These are phyloP conservation scores for Siderastrea siderea DNA, from an alignment of 92 coral and sea anemone genomes.

Conservation along the genomic window DNA sequence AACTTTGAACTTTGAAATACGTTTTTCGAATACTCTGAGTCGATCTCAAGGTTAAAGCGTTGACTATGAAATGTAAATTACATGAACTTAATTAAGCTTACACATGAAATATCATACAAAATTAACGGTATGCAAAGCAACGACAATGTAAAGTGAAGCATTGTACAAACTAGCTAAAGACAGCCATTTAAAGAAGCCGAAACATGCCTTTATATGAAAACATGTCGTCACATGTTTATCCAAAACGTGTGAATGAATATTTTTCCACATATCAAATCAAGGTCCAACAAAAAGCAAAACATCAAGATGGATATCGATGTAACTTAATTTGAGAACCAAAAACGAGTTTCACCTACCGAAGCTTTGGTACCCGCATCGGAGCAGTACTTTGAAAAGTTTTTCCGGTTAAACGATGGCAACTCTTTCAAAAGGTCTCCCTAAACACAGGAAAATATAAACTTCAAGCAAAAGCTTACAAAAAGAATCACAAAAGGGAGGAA, in stretches of 20 bases:
- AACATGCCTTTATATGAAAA: not conserved
- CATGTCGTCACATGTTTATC: not conserved
- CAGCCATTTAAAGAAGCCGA: not conserved
- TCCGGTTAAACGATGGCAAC: constrained; percentile 94
- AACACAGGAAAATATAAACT: not conserved
- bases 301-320: not conserved
- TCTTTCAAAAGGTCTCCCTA: constrained; percentile 98
- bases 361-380: constrained; percentile 87
- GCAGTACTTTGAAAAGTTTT: constrained; percentile 91
- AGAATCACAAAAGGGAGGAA: not conserved
- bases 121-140: not conserved
- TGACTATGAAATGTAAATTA: too few species aligned
- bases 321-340: not conserved
- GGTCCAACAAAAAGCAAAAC: not conserved
- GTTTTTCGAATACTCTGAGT: too few species aligned
- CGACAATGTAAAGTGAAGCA: not conserved
- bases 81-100: too few species aligned
- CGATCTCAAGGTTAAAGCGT: too few species aligned
- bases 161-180: not conserved
- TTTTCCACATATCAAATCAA: not conserved
- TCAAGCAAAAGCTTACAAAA: not conserved
- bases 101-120: not conserved
- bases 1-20: not conserved
- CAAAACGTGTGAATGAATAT: not conserved
- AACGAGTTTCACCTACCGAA: constrained; percentile 79